Conservation (phyloP, 1,140 invertebrate genomes). For the Bombus superbus region DNA sequence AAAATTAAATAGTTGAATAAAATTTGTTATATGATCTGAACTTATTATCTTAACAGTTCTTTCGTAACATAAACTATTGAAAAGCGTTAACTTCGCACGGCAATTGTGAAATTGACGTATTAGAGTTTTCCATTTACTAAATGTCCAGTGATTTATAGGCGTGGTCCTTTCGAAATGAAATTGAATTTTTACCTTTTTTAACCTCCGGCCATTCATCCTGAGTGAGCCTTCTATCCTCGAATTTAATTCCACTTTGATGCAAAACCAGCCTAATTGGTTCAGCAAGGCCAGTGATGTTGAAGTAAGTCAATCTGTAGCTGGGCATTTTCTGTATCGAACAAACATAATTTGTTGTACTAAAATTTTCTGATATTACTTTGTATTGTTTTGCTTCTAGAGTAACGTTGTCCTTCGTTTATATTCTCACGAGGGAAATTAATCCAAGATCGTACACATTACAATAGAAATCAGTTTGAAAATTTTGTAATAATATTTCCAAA, state of each 20-base stretch:
- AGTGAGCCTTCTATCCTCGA: constrained; percentile 83
- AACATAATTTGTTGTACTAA: background rate
- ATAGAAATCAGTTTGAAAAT: background rate
- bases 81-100: too few species aligned
- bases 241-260: constrained; percentile 83
- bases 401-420: background rate
- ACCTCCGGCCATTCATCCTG: constrained; percentile 76
- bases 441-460: too few species aligned
- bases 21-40: too few species aligned
- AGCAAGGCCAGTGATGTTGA: constrained; percentile 84
- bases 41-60: too few species aligned
- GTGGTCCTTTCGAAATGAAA: too few species aligned
- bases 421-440: background rate
- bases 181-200: constrained; percentile 71
- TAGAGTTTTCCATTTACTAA: too few species aligned
- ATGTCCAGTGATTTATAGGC: too few species aligned
- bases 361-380: background rate
- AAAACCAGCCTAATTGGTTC: constrained; percentile 85
- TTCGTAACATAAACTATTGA: too few species aligned
- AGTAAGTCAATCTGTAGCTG: constrained; percentile 84
- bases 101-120: too few species aligned
- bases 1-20: too few species aligned
- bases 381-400: background rate
- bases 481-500: background rate
- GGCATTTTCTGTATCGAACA: constrained; percentile 62